Base-by-base conservation (phyloP, 1,140 invertebrate genomes). In the Venustaconcha ellipsiformis region DNA sequence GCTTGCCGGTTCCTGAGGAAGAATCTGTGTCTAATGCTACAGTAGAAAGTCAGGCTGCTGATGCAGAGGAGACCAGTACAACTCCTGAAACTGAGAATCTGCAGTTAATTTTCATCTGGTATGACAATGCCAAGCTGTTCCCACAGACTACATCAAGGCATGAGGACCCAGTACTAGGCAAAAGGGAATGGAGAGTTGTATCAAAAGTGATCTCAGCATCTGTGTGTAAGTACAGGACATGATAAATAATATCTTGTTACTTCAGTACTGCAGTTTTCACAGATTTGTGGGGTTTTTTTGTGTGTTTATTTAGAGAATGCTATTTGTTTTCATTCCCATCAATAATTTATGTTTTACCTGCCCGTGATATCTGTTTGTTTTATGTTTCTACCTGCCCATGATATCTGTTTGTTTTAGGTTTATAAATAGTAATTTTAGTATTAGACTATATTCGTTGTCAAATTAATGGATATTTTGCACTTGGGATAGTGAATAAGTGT, bases 51-150 rank as follows among this genome's bases (percentile, higher is more conserved):
- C 37, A 37, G 37, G 37, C 8, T 4, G 3, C 37, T 37, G 37
- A 37, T 37, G 37, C 37, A 1, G 26, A n/a, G 26, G 30, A n/a
- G 15, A 66, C 64, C 17, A 70, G 67, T n/a, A 57, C 74, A 57
- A 63, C 75, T 48, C 60, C 63, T 15, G 26, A 18, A 23, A 57
- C 23, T 15, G 55, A 60, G 12, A 26, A 26, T n/a, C 26, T 77
- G 23, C 20, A 70, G 18, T 77, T 89, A 17, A 86, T 86, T 67
- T 84, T 90, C 57, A 82, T 86, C 14, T 71, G 87, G 15, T 89
- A 88, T 78, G 81, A 83, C 59, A 83, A 84, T 70, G 77, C 84
- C 48, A 79, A 79, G 12, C 77, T 89, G 30, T 90, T 90, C 75
- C 89, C 89, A 13, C 69, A 80, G 15, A 73, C 82, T 12, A 67